These are phyloP conservation scores for Chelon auratus DNA, from an alignment of 2,797 vertebrate genomes.

Conservation along the genomic window DNA sequence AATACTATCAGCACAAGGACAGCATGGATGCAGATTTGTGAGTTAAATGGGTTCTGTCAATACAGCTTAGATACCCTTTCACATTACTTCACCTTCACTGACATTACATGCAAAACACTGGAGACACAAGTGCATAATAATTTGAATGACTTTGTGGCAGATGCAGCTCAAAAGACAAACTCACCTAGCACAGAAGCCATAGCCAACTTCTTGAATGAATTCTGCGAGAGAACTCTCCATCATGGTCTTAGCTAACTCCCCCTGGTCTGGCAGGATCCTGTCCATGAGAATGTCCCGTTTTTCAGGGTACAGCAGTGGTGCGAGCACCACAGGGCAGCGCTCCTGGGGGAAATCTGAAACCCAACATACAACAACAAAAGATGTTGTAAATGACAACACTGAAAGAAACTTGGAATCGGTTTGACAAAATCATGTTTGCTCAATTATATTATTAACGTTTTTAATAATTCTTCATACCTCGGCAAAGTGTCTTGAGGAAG, in stretches of 20 bases:
- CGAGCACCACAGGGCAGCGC: conserved; percentile 99
- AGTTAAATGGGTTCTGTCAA: not conserved
- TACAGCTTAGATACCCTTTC: not conserved
- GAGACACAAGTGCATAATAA: not conserved
- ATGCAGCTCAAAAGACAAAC: not conserved
- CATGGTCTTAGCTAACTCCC: conserved; percentile 99
- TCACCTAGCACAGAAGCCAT: conserved; percentile 98
- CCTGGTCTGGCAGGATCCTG: conserved; percentile 99
- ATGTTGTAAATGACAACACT: not conserved
- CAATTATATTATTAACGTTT: not conserved
- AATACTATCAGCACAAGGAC: too few relatives aligned
- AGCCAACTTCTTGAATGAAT: conserved; percentile 99
- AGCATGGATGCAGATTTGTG: not conserved
- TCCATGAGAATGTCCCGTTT: conserved; percentile 99
- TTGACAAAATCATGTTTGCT: not conserved
- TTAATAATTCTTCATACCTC: conserved; percentile 85
- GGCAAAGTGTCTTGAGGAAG: conserved; percentile 98
- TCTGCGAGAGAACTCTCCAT: conserved; percentile 99
- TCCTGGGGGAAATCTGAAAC: conserved; percentile 98
- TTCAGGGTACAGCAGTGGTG: conserved; percentile 99
- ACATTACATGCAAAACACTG: not conserved
- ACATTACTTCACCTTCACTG: not conserved
- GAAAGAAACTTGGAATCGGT: not conserved
- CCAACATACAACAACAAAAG: conserved; percentile 3
- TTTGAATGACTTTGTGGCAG: not conserved